phyloP scores from a whole-genome alignment of 1,140 invertebrate genomes.

The Drosophila kepulauana region DNA sequence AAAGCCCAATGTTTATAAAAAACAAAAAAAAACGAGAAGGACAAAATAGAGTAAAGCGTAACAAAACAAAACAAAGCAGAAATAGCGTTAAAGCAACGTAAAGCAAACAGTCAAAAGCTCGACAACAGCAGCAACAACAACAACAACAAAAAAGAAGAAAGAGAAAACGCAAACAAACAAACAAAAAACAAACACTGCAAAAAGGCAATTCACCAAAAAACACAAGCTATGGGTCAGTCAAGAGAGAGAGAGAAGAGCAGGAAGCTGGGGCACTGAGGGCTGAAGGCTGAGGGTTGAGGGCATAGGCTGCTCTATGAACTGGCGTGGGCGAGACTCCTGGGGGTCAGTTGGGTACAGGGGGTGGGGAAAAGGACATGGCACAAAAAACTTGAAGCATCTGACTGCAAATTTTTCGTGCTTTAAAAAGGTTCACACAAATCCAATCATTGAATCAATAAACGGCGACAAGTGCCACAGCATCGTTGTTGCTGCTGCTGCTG shows the following conservation, averaged over 20 bases:
- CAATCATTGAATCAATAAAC: slow-evolving; percentile 83
- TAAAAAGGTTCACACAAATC: slow-evolving; percentile 77
- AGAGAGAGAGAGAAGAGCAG: background rate
- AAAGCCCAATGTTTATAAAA: slow-evolving; percentile 58
- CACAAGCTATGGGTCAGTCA: slow-evolving; percentile 46
- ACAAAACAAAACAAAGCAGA: slow-evolving; percentile 61
- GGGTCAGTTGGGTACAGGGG: background rate
- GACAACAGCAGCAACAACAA: slow-evolving; percentile 31
- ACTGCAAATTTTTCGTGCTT: slow-evolving; percentile 58
- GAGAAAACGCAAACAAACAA: slow-evolving; percentile 67
- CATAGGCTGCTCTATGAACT: background rate
- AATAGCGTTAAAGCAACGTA: slow-evolving; percentile 81
- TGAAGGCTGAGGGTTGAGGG: slow-evolving; percentile 21
- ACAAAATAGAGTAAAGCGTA: slow-evolving; percentile 28
- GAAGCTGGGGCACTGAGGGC: slow-evolving; percentile 17
- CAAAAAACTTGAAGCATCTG: slow-evolving; percentile 68
- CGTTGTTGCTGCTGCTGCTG: slow-evolving; percentile 4
- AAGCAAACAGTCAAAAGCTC: slow-evolving; percentile 77
- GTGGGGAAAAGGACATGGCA: background rate
- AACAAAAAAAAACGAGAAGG: slow-evolving; percentile 44
- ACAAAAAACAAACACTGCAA: slow-evolving; percentile 73
- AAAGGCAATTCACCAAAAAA: slow-evolving; percentile 68
- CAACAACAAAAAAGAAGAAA: slow-evolving; percentile 5
- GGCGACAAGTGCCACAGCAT: slow-evolving; percentile 64
- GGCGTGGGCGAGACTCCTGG: background rate